A percentile compares a stretch with the other conserved stretches of the same genome.
Evolutionary conservation across 1,140 invertebrate genomes (phyloP).

Genomic region (Asbolus verrucosus): DNA sequence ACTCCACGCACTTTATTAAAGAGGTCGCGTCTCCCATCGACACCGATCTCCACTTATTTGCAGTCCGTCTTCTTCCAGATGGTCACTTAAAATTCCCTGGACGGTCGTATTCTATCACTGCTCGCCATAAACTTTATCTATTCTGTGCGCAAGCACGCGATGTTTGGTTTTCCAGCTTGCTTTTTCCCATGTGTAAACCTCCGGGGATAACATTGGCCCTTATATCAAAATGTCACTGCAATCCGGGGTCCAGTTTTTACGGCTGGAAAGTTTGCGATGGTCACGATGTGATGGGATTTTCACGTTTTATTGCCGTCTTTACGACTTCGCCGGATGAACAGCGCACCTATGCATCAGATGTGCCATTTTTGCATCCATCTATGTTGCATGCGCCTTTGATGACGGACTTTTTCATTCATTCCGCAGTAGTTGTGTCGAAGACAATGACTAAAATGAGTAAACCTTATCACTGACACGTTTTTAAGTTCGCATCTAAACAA

Average conservation of each 20-base stretch:
- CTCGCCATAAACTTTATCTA: constrained; percentile 55
- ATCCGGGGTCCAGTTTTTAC: constrained; percentile 52
- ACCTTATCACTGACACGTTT: constrained; percentile 13
- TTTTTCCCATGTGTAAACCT: constrained; percentile 47
- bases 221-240: constrained; percentile 55
- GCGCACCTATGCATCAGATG: constrained; percentile 1
- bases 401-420: constrained; percentile 24
- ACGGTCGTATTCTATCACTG: constrained; percentile 55
- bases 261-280: constrained; percentile 49
- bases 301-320: constrained; percentile 52
- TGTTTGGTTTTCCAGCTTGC: constrained; percentile 51
- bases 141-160: constrained; percentile 46
- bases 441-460: constrained; percentile 21
- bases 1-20: no score
- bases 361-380: constrained; percentile 19
- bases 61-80: constrained; percentile 40
- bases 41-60: constrained; percentile 23
- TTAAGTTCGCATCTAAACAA: neutral
- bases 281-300: constrained; percentile 51
- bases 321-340: constrained; percentile 43
- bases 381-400: constrained; percentile 10
- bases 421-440: no score
- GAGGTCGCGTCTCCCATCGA: neutral
- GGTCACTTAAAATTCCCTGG: constrained; percentile 57
- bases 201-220: constrained; percentile 45